These are phyloP conservation scores for Lagocephalus sceleratus DNA, from an alignment of 2,797 vertebrate species.

Conservation along the genomic window DNA sequence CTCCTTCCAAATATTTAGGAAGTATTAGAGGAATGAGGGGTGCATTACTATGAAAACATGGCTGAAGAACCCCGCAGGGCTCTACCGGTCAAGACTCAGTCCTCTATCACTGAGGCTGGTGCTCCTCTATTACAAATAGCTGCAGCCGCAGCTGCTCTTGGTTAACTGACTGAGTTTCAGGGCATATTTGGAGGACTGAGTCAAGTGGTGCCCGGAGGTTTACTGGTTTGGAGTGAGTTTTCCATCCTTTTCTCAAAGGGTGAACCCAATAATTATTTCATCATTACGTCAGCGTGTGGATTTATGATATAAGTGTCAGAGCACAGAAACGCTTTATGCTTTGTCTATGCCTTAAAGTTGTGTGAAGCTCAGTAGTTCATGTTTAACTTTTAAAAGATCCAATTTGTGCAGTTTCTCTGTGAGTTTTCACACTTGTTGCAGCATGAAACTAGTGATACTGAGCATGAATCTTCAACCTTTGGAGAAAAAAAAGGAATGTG, in stretches of 20 bases:
- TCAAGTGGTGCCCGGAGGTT: conserved; percentile 39
- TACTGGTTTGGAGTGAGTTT: conserved; percentile 61
- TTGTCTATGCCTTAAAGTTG: no score
- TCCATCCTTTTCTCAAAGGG: conserved; percentile 48
- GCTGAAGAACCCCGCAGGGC: conserved; percentile 10
- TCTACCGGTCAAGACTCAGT: conserved; percentile 18
- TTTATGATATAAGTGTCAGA: conserved; percentile 46
- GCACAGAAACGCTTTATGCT: no score
- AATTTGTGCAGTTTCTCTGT: background rate
- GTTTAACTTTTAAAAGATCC: no score
- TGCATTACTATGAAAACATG: conserved; percentile 48
- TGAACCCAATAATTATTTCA: conserved; percentile 58
- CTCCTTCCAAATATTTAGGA: conserved; percentile 36
- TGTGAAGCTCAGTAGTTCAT: no score
- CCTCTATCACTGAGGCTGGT: conserved; percentile 11
- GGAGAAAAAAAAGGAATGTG: background rate
- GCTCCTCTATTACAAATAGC: conserved; percentile 8
- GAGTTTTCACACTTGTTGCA: background rate
- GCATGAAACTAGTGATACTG: no score
- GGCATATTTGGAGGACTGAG: conserved; percentile 31
- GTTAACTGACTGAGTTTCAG: conserved; percentile 27
- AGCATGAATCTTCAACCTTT: no score
- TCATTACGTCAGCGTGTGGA: conserved; percentile 52
- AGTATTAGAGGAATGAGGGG: conserved; percentile 43
- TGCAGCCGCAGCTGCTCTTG: conserved; percentile 2